phyloP scores from a whole-genome alignment of 2,113 vertebrate species.

The Rallus limicola region DNA sequence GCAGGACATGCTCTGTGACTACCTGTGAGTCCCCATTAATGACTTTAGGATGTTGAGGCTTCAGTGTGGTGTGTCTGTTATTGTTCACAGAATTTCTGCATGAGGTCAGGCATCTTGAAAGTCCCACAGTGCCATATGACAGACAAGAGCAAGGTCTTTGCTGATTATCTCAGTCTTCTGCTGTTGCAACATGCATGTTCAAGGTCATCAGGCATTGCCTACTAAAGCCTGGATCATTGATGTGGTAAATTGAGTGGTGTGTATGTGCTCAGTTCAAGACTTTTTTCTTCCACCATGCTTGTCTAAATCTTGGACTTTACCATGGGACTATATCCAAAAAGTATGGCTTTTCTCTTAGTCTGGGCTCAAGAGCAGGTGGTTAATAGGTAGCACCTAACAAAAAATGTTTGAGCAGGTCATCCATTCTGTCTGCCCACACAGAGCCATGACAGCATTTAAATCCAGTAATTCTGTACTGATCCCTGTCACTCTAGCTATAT shows the following conservation, averaged over 20 bases:
- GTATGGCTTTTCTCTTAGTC: neutral
- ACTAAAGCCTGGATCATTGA: neutral
- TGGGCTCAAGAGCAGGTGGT: neutral
- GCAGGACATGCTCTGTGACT: neutral
- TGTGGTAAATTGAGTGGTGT: neutral
- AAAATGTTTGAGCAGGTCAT: neutral
- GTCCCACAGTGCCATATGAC: neutral
- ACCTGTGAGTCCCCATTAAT: neutral
- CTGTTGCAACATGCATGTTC: neutral
- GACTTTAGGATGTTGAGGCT: neutral
- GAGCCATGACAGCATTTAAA: neutral
- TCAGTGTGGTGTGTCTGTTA: fast-evolving
- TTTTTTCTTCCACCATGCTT: neutral
- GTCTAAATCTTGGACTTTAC: neutral
- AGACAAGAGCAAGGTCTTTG: neutral
- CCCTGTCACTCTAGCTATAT: neutral
- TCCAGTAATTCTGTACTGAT: neutral
- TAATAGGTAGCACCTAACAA: neutral
- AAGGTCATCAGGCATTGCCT: neutral
- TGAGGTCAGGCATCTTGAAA: neutral
- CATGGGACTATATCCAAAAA: neutral
- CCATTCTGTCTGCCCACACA: neutral
- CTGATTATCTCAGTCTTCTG: neutral
- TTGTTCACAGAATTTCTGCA: neutral
- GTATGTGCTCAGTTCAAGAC: neutral